phyloP scores from a whole-genome alignment of 2,113 vertebrate species.

The Marcusenius ussheri region DNA sequence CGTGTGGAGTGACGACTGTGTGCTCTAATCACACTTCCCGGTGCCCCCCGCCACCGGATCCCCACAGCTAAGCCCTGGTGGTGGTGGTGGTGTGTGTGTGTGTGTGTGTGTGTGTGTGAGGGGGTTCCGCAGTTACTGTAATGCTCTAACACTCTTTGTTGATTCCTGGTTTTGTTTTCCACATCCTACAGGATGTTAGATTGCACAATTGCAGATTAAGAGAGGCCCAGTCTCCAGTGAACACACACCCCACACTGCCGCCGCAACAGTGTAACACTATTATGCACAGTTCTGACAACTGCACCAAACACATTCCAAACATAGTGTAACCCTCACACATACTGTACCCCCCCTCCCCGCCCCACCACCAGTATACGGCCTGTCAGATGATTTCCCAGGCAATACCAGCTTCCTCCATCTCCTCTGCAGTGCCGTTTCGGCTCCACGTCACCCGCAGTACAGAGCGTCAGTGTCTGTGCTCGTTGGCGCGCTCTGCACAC shows the following conservation, averaged over 20 bases:
- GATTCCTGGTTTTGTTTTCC: neutral
- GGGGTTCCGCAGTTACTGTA: neutral
- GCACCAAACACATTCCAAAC: neutral
- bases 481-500: neutral
- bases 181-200: neutral
- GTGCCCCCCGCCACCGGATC: neutral
- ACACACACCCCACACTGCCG: neutral
- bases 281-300: neutral
- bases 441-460: neutral
- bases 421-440: neutral
- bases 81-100: too few relatives aligned
- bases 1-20: neutral
- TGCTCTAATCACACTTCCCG: neutral
- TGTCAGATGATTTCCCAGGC: neutral
- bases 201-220: neutral
- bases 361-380: neutral
- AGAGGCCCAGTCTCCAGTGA: neutral
- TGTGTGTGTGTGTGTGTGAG: too few relatives aligned
- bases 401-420: neutral
- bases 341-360: neutral
- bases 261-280: neutral
- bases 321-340: neutral
- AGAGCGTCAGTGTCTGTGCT: neutral
- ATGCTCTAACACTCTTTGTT: neutral
- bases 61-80: neutral